Conservation (phyloP, 1,140 invertebrate genomes). For the Drosophila trapezifrons region DNA sequence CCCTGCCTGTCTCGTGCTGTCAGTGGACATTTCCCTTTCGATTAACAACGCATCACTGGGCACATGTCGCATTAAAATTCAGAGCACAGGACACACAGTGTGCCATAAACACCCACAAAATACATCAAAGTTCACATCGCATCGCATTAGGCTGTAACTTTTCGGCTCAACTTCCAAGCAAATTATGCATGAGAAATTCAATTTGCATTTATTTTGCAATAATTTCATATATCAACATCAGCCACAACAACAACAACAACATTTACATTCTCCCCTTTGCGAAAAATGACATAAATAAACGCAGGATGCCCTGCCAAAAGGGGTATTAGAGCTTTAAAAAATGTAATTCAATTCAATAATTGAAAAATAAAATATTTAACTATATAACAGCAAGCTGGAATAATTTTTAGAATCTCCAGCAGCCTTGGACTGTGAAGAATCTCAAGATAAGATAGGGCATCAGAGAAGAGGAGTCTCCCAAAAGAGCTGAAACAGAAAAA, state of each 20-base stretch:
- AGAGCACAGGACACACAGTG: constrained; percentile 34
- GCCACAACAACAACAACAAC: constrained; percentile 51
- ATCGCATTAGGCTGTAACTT: constrained; percentile 28
- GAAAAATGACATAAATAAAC: constrained; percentile 35
- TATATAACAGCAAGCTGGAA: too few relatives aligned
- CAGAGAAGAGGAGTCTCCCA: constrained; percentile 20
- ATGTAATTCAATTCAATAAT: neutral
- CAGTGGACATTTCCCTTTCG: constrained; percentile 7
- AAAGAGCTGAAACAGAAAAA: constrained; percentile 13
- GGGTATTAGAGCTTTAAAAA: neutral
- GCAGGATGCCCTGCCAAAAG: constrained; percentile 56
- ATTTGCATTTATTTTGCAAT: constrained; percentile 83
- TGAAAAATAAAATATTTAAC: neutral
- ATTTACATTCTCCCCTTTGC: constrained; percentile 13
- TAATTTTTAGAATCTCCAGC: neutral
- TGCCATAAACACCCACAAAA: constrained; percentile 40
- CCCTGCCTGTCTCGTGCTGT: neutral
- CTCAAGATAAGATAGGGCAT: constrained; percentile 17
- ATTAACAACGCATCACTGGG: constrained; percentile 20
- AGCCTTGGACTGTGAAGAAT: too few relatives aligned
- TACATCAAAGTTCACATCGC: constrained; percentile 68
- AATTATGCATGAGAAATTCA: constrained; percentile 83
- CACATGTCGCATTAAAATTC: constrained; percentile 65
- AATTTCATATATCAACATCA: constrained; percentile 78
- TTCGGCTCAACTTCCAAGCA: constrained; percentile 72